Conservation (phyloP, 92 coral and sea anemone species). For the Actinernus sp. region DNA sequence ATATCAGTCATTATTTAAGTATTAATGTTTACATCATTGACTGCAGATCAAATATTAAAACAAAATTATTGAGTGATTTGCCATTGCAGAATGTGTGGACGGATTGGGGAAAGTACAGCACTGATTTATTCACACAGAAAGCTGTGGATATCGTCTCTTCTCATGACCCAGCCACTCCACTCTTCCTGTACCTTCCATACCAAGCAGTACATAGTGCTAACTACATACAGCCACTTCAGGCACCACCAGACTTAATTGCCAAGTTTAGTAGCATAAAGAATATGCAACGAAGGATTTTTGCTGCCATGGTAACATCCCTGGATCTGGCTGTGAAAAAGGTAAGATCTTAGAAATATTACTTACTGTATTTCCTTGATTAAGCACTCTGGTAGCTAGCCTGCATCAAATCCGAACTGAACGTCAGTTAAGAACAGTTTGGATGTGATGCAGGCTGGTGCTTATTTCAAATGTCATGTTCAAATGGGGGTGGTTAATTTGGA, state of each 20-base stretch:
- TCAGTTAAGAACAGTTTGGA: too few species aligned
- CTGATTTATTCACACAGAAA: constrained; percentile 60
- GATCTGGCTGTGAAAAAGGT: constrained; percentile 76
- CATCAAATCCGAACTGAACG: too few species aligned
- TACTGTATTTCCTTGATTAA: too few species aligned
- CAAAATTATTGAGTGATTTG: too few species aligned
- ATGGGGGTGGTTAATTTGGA: too few species aligned
- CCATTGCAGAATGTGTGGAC: constrained; percentile 68
- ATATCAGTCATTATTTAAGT: too few species aligned
- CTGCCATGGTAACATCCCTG: constrained; percentile 80
- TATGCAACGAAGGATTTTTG: constrained; percentile 69
- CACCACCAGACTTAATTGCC: constrained; percentile 59
- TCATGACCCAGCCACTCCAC: constrained; percentile 56
- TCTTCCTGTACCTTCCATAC: constrained; percentile 73
- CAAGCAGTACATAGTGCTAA: constrained; percentile 86
- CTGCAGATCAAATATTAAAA: too few species aligned
- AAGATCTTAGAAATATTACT: too few species aligned
- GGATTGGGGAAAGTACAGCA: constrained; percentile 79
- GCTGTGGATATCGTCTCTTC: constrained; percentile 62
- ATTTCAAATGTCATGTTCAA: too few species aligned
- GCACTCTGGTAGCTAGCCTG: too few species aligned
- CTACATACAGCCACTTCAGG: constrained; percentile 71
- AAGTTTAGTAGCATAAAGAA: constrained; percentile 65
- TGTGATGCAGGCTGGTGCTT: too few species aligned
- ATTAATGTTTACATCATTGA: too few species aligned